phyloP scores from a whole-genome alignment of 2,888 invertebrate genomes.

The Ochropleura plecta region DNA sequence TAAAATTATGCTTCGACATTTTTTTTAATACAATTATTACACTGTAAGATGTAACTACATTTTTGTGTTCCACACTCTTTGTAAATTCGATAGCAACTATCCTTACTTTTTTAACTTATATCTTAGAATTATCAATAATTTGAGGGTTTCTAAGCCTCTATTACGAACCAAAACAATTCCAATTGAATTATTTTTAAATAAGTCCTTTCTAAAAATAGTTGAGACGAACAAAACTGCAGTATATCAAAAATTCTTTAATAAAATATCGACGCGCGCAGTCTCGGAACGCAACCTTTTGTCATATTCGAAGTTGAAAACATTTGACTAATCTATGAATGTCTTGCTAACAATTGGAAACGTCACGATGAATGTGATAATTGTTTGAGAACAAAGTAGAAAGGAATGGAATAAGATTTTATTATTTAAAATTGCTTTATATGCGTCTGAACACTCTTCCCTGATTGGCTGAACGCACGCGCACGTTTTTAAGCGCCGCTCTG shows the following conservation, averaged over 20 bases:
- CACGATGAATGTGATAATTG: constrained; percentile 45
- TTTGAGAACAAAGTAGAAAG: constrained; percentile 23
- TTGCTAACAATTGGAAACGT: constrained; percentile 56
- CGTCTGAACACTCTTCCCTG: constrained; percentile 6
- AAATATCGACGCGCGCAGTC: constrained; percentile 51
- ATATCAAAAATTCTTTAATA: constrained; percentile 48
- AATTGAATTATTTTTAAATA: constrained; percentile 21
- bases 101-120: not conserved
- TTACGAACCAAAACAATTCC: constrained; percentile 31
- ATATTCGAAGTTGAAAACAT: constrained; percentile 63
- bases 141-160: constrained; percentile 9
- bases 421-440: constrained; percentile 9
- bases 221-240: constrained; percentile 59
- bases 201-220: constrained; percentile 16
- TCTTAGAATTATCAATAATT: constrained; percentile 46
- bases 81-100: constrained; percentile 25
- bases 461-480: constrained; percentile 28
- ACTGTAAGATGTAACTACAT: constrained; percentile 8
- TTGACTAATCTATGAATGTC: constrained; percentile 25
- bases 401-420: constrained; percentile 6
- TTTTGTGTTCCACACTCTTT: constrained; percentile 36
- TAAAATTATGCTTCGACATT: constrained; percentile 46
- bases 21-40: constrained; percentile 17
- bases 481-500: not conserved
- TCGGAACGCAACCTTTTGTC: constrained; percentile 29